Evolutionary conservation across 64 coral and sea anemone genomes (phyloP), one percentile per base, ranked within the genome.

Genomic region (Catalaphyllia jardinei): DNA sequence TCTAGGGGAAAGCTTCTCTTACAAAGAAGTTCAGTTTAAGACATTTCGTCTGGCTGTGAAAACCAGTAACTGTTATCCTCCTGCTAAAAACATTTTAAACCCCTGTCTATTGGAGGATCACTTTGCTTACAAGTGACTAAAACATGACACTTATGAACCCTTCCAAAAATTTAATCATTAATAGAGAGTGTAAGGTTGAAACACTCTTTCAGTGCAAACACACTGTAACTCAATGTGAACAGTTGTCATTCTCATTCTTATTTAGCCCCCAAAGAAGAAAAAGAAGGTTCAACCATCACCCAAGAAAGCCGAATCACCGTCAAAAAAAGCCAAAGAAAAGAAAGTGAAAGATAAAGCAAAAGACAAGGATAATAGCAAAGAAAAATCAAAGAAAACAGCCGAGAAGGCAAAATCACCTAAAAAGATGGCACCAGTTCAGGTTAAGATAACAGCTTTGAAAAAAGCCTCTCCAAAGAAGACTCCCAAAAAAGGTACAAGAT

Each of bases 401-500:
- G 86, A 79, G 25, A 91, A 73, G 33, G 3, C 79, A 74, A 91
- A 96, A 82, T 0, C 74, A 29, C n/a, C 86, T 1, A 95, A 95
- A 67, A 96, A 96, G 76, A 93, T 88, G 62, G 86, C 88, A 6
- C 95, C 95, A 46, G 92, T 97, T 3, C 72, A 91, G 62, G 95
- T 97, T 17, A 97, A 97, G 76, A 97, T 97, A 82, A 94, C 95
- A 33, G 87, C 95, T 31, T 84, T 92, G n/a, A 93, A 97, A 88
- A 97, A 88, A 52, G 54, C 82, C 1, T 89, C 95, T 4, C 16
- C 88, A 42, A 93, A 87, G 60, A 97, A 97, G 78, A 90, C 91
- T 24, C 95, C 95, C 33, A 93, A 93, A 84, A 96, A 96, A 84
- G 95, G 91, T 93, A 86, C 24, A 33, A 62, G 75, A 8, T 18